Evolutionary conservation across 2,113 vertebrate genomes (phyloP).

Genomic region (Varanus komodoensis): DNA sequence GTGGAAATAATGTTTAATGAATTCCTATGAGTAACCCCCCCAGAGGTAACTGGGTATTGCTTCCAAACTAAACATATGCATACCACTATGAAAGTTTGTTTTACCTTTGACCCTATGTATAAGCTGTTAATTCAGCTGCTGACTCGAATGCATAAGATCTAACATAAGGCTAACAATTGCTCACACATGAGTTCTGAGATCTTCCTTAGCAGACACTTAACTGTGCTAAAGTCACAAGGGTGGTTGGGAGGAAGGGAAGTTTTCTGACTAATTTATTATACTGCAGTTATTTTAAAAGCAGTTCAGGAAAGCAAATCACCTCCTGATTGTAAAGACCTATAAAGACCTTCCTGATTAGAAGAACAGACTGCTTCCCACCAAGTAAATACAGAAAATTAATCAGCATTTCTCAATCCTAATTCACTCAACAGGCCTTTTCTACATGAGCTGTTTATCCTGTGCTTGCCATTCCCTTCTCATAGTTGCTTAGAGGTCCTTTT

Average conservation of each 20-base stretch:
- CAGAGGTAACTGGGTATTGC: conserved; percentile 7
- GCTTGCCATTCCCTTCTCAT: no score
- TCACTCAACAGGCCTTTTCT: not conserved
- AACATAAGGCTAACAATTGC: conserved; percentile 31
- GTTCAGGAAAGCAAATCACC: not conserved
- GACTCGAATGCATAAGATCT: conserved; percentile 45
- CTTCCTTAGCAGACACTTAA: conserved; percentile 5
- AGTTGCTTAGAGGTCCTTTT: no score
- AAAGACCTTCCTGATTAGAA: accelerated
- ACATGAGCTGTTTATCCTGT: no score
- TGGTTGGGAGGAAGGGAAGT: not conserved
- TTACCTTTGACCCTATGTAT: not conserved
- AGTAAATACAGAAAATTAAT: not conserved
- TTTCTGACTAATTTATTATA: not conserved
- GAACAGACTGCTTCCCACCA: not conserved
- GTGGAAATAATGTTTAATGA: not conserved
- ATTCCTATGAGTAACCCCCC: not conserved
- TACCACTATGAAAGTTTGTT: not conserved
- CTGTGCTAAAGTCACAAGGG: not conserved
- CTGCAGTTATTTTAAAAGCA: not conserved
- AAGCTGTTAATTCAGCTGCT: conserved; percentile 27
- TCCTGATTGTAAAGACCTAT: accelerated
- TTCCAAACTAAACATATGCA: not conserved
- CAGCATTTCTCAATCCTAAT: not conserved
- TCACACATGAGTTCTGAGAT: conserved; percentile 34